Evolutionary conservation across 2,113 vertebrate genomes (phyloP).

Genomic region (Diphyllodes magnificus): DNA sequence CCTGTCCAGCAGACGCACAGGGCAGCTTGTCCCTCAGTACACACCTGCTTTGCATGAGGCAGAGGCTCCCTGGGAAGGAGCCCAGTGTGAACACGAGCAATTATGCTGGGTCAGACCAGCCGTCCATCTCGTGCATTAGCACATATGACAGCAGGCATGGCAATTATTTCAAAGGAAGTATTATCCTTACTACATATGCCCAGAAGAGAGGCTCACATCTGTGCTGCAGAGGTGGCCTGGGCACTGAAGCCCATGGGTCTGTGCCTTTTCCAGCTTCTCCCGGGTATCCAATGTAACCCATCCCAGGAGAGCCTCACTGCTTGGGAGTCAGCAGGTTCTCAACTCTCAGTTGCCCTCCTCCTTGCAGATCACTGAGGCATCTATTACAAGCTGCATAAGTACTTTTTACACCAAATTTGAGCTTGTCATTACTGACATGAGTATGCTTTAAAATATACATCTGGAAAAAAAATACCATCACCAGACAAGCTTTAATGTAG

Average conservation of each 20-base stretch:
- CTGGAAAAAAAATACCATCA: neutral
- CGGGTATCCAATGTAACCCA: neutral
- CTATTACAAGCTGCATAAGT: neutral
- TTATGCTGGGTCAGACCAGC: neutral
- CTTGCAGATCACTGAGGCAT: neutral
- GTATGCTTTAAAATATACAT: neutral
- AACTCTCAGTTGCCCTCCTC: neutral
- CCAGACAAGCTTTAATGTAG: neutral
- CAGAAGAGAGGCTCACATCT: neutral
- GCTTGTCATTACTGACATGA: neutral
- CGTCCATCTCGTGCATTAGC: neutral
- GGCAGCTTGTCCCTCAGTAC: neutral
- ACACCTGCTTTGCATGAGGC: neutral
- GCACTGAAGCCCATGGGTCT: neutral
- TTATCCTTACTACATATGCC: neutral
- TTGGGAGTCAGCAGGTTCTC: neutral
- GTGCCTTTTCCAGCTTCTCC: neutral
- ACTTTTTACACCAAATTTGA: neutral
- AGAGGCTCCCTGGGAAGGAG: neutral
- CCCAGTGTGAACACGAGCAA: neutral
- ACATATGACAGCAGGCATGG: accelerated
- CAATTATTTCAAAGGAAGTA: neutral
- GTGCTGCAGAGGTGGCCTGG: neutral
- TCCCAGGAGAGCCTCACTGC: neutral
- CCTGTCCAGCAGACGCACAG: neutral